Evolutionary conservation across 2,113 vertebrate species (phyloP), one percentile per base, ranked within the genome.

Genomic region (Dipodomys spectabilis): DNA sequence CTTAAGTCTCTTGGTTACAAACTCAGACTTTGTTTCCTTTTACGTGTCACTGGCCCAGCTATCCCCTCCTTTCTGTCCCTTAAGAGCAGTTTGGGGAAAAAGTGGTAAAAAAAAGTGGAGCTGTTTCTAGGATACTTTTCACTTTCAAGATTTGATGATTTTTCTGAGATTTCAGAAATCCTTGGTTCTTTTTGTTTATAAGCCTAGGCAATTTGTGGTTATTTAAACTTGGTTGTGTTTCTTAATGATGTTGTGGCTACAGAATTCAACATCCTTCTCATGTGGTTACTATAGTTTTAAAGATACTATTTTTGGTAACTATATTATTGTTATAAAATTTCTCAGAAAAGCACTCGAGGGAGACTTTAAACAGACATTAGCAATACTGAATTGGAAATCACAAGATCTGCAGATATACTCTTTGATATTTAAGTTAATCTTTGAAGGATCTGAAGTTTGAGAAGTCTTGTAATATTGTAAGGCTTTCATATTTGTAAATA

Each of bases 231-330:
- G 39, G 75, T 87, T 69, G 25, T 94, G 0, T 80, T 82, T 69
- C 49, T 91, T 2, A 86, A 97, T 93, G 89, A 60, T 82, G 79
- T 64, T 82, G 90, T 78, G 20, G n/a, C 18, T 81, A 64, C 57
- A 89, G 77, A 94, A 97, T 95, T 88, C 90, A 95, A 6, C 92
- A 67, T 89, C 81, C 96, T 96, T 98, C 95, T 97, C 86, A 96
- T 95, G 94, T 30, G 73, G 75, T 96, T 95, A 86, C 62, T 97
- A 49, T 90, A 97, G 90, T 97, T 98, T 96, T 73, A 86, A 95
- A 96, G 83, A 93, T 86, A 90, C 94, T 98, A 97, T 98, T 98
- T 98, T 98, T 97, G 97, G 97, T 96, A 96, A 96, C 92, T 93
- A 82, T 96, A 53, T 97, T 98, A 95, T 97, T 96, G 81, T 95